These are phyloP conservation scores for Scolopax rusticola DNA, from an alignment of 2,797 vertebrate genomes.

Conservation along the genomic window DNA sequence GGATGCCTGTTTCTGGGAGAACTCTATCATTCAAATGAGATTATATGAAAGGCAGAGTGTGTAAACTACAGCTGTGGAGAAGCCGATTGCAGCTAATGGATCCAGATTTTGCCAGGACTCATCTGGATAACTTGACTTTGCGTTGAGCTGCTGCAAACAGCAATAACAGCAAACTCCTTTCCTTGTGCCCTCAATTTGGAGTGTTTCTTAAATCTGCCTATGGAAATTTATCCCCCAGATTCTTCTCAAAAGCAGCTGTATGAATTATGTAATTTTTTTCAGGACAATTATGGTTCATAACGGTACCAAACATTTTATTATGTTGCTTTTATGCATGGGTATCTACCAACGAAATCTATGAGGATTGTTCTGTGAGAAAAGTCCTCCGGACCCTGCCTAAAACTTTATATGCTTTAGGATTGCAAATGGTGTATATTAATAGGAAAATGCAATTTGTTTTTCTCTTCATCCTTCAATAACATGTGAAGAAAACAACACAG, in stretches of 20 bases:
- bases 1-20: constrained; percentile 51
- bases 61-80: constrained; percentile 34
- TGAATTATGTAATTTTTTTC: background rate
- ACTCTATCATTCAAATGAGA: constrained; percentile 38
- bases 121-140: constrained; percentile 10
- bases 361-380: constrained; percentile 20
- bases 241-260: background rate
- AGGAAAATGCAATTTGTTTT: constrained; percentile 58
- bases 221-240: background rate
- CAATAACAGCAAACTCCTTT: background rate
- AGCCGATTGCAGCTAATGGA: constrained; percentile 23
- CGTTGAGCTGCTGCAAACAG: background rate
- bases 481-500: constrained; percentile 39
- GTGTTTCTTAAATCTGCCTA: background rate
- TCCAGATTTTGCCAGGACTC: constrained; percentile 43
- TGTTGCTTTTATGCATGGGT: background rate
- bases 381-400: constrained; percentile 17
- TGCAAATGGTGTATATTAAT: constrained; percentile 27
- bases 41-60: constrained; percentile 46
- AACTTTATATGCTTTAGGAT: constrained; percentile 9
- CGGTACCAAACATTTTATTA: constrained; percentile 5
- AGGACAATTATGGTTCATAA: background rate
- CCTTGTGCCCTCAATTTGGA: background rate
- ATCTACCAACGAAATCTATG: constrained; percentile 23
- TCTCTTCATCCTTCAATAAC: constrained; percentile 28